phyloP scores from a whole-genome alignment of 1,140 invertebrate species.

The Lepidostoma basale region DNA sequence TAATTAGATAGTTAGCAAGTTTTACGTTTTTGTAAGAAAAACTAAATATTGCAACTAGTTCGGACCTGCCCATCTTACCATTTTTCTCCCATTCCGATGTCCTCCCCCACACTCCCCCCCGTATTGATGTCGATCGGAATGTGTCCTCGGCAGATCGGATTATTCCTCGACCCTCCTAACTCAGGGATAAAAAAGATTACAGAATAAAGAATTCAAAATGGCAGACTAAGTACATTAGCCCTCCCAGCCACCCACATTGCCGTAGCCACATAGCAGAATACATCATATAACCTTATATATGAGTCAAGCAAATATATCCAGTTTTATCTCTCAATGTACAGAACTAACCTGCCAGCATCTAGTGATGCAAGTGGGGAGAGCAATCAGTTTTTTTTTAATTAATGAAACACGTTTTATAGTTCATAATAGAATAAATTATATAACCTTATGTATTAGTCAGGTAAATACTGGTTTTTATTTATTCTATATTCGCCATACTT shows the following conservation, averaged over 20 bases:
- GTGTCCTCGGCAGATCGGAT: constrained; percentile 20
- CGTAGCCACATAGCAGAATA: too few species aligned
- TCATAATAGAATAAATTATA: too few species aligned
- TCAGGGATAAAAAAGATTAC: constrained; percentile 29
- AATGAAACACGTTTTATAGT: background rate
- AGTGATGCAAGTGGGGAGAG: too few species aligned
- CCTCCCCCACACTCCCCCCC: constrained; percentile 10
- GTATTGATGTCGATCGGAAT: constrained; percentile 31
- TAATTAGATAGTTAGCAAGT: too few species aligned
- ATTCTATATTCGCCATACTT: too few species aligned
- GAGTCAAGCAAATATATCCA: background rate
- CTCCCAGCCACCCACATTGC: too few species aligned
- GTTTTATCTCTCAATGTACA: background rate
- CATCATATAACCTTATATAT: background rate
- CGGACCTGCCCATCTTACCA: constrained; percentile 37
- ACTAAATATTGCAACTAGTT: background rate
- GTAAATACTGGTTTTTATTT: too few species aligned
- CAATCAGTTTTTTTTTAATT: background rate
- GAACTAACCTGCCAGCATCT: background rate
- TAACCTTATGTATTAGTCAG: too few species aligned
- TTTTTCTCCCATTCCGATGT: constrained; percentile 42
- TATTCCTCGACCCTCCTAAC: constrained; percentile 21
- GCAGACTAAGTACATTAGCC: constrained; percentile 15
- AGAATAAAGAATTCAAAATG: constrained; percentile 26
- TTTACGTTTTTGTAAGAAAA: too few species aligned